A percentile compares a stretch with the other conserved stretches of the same genome.
Conservation (phyloP, 2,797 vertebrate species). For the Sarcophilus harrisii region DNA sequence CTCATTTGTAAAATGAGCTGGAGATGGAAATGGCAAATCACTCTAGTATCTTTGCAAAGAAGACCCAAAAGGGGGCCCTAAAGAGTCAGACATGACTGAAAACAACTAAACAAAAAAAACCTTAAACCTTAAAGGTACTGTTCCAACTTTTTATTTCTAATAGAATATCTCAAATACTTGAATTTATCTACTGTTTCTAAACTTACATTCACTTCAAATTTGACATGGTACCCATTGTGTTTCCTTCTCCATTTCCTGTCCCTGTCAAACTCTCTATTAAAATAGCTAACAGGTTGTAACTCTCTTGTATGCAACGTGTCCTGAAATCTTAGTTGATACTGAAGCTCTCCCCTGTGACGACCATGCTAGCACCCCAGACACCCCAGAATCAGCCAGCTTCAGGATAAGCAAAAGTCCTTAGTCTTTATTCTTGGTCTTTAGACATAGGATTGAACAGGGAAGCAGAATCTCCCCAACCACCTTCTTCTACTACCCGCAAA, state of each 20-base stretch:
- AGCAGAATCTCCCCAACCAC: no score
- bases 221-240: background rate
- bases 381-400: no score
- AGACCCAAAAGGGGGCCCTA: no score
- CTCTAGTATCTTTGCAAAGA: no score
- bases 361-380: no score
- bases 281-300: background rate
- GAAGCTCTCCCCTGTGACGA: background rate
- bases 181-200: background rate
- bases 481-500: no score
- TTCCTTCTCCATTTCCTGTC: background rate
- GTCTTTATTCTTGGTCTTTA: no score
- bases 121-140: background rate
- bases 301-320: background rate
- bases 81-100: background rate
- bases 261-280: background rate
- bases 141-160: background rate
- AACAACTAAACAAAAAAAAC: background rate
- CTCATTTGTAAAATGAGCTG: background rate
- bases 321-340: background rate
- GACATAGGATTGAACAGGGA: no score
- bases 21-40: background rate
- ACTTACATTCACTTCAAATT: background rate
- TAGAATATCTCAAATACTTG: background rate
- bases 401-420: no score